Conservation (phyloP, 2,113 vertebrate species). For the Mixornis gularis region DNA sequence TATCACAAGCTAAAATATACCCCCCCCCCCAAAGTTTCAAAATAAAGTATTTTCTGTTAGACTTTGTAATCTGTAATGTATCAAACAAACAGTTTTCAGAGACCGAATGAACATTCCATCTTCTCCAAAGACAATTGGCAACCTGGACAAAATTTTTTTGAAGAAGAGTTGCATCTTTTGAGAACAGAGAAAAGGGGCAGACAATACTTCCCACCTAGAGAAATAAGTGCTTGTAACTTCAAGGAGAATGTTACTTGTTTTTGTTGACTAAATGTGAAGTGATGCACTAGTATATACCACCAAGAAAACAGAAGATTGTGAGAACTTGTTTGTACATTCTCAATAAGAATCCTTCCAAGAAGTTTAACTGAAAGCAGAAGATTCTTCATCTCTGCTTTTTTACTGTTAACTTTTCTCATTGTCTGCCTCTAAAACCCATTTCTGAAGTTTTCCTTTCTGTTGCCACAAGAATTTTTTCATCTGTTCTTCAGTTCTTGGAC, state of each 20-base stretch:
- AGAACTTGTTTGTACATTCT: not conserved
- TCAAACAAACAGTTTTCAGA: not conserved
- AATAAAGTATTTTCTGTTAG: not conserved
- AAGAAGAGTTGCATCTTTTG: not conserved
- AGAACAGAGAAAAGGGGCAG: not conserved
- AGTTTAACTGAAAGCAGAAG: not conserved
- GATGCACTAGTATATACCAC: not conserved
- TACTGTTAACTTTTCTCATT: not conserved
- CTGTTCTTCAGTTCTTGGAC: not conserved
- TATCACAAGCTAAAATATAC: not conserved
- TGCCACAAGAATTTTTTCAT: not conserved
- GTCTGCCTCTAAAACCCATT: not conserved
- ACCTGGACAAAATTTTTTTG: not conserved
- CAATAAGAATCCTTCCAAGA: not conserved
- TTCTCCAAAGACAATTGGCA: not conserved
- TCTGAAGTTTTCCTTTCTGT: not conserved
- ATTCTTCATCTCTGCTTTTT: not conserved
- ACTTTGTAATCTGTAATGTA: rapidly evolving
- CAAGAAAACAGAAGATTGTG: not conserved
- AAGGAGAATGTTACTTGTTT: not conserved
- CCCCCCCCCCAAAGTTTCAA: rapidly evolving
- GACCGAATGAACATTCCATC: not conserved
- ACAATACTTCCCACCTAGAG: not conserved
- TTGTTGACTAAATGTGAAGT: not conserved
- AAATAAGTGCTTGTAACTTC: not conserved